phyloP scores from a whole-genome alignment of 2,888 invertebrate genomes.

The Drosophila cyrtoloma region DNA sequence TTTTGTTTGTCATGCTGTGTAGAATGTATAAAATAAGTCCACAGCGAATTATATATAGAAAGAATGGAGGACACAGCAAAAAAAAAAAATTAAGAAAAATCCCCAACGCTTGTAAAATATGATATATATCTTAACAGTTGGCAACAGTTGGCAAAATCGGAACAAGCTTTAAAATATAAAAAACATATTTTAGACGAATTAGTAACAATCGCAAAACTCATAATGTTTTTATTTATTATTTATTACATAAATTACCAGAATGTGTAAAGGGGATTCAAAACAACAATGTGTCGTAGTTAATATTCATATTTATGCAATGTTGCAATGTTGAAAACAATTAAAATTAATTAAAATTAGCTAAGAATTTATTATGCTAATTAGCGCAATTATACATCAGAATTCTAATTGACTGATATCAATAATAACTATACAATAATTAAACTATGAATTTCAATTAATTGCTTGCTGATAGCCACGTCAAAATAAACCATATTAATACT shows the following conservation, averaged over 20 bases:
- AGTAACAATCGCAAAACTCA: neutral
- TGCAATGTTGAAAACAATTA: neutral
- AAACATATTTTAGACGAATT: neutral
- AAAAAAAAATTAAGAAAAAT: neutral
- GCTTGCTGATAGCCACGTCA: neutral
- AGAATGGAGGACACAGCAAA: slow-evolving; percentile 1
- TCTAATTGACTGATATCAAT: neutral
- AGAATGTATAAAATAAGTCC: slow-evolving; percentile 46
- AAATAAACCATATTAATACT: neutral
- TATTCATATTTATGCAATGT: neutral
- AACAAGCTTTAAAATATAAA: neutral
- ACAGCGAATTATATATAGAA: slow-evolving; percentile 47
- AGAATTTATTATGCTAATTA: neutral
- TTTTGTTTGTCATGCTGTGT: slow-evolving; percentile 39
- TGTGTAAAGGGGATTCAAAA: neutral
- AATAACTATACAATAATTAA: neutral
- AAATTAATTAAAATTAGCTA: neutral
- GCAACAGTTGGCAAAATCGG: neutral
- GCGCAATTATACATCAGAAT: neutral
- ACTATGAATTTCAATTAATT: neutral
- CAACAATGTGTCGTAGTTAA: neutral
- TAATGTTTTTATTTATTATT: neutral
- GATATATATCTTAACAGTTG: neutral
- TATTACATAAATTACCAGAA: neutral
- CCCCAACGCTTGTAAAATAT: neutral